These are phyloP conservation scores for Cantharis flavilabris DNA, from an alignment of 2,888 invertebrate genomes.

Conservation along the genomic window DNA sequence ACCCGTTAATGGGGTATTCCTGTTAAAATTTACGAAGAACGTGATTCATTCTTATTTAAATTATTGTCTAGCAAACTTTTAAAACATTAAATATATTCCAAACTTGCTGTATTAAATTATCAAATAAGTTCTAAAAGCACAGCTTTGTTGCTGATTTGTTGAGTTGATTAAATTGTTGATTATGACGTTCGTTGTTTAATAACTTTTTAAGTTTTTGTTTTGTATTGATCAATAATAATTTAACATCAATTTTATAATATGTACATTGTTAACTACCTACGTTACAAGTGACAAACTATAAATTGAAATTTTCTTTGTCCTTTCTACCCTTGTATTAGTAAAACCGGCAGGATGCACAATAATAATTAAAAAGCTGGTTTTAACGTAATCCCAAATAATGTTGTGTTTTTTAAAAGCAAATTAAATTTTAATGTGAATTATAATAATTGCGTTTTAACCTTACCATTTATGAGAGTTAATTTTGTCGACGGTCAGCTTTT, in stretches of 20 bases:
- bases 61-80: neutral
- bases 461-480: slow-evolving; percentile 32
- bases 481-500: slow-evolving; percentile 44
- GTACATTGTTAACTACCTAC: neutral
- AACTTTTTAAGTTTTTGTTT: neutral
- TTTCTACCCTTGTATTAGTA: neutral
- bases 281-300: neutral
- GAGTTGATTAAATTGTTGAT: neutral
- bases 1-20: neutral
- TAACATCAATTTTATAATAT: neutral
- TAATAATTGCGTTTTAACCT: neutral
- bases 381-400: neutral
- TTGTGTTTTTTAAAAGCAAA: neutral
- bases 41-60: neutral
- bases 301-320: slow-evolving; percentile 3
- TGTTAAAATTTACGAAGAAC: neutral
- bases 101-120: neutral
- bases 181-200: neutral
- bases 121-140: neutral
- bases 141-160: neutral
- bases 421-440: neutral
- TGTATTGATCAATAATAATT: neutral
- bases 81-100: neutral
- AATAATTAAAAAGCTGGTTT: neutral
- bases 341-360: neutral